Base-by-base conservation (phyloP, 2,888 invertebrate genomes). In the Glyphotaelius pellucidus region DNA sequence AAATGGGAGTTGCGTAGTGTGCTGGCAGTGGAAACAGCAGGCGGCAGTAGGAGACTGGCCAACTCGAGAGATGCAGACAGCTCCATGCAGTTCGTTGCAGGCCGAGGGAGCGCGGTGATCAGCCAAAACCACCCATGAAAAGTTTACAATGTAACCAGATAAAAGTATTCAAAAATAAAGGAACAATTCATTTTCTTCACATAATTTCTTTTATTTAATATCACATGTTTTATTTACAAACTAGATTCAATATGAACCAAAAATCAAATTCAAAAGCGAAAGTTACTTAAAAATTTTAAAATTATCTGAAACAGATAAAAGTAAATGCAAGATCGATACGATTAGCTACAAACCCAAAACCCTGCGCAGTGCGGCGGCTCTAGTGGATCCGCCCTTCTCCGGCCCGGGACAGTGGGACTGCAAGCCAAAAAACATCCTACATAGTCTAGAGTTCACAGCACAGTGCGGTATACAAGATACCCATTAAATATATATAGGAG, bases 211-310 rank as follows among this genome's bases (percentile, higher is more conserved):
- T 47, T 91, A 81, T 86, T 80, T 52, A 35, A 38, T 79, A 32
- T 80, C 52, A 90, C 86, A 35, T 86, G 79, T 86, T 79, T 52
- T 80, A 87, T 32, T 88, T 90, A 90, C 79, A 88, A 80, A 86
- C 83, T 87, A 52, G 93, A 92, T 93, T 93, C 93, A 93, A 93
- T 93, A 90, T 93, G 93, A 93, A 93, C 90, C 93, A 93, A 92
- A 90, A 83, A 42, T 90, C 11, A 86, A 89, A 89, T 89, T 89
- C 38, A 84, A 86, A 92, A 90, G 87, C 15, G 25, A 83, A 90
- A 89, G 42, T 79, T 19, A 35, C 83, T 90, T 90, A 83, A 38
- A n/a, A 90, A 88, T 80, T 83, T 80, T 31, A 15, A 32, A 90
- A 32, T 79, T 85, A 89, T 89, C 38, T 90, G 42, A 90, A 47